Conservation (phyloP, 2,797 vertebrate genomes). For the Coccyzus lansbergi region DNA sequence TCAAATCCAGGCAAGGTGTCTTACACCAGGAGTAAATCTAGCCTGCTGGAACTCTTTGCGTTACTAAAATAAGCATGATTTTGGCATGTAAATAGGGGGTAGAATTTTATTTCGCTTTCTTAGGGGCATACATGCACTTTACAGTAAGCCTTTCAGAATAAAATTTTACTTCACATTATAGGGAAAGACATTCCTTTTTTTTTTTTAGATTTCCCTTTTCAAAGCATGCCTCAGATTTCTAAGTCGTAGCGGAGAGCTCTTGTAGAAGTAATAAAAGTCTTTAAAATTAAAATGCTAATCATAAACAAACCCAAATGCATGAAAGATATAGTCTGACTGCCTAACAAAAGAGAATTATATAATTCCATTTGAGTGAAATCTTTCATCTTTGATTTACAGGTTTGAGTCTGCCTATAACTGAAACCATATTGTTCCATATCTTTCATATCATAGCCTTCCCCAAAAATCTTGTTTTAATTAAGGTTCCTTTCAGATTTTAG, state of each 20-base stretch:
- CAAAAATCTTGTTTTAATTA: slow-evolving; percentile 83
- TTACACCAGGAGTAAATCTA: slow-evolving; percentile 55
- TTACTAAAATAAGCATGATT: slow-evolving; percentile 41
- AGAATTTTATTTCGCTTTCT: slow-evolving; percentile 71
- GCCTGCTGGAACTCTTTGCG: slow-evolving; percentile 8
- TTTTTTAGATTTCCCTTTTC: slow-evolving; percentile 75
- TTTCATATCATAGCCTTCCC: slow-evolving; percentile 79
- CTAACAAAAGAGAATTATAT: slow-evolving; percentile 85
- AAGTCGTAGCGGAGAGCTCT: slow-evolving; percentile 73
- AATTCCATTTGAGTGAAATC: slow-evolving; percentile 87
- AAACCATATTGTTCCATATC: slow-evolving; percentile 82
- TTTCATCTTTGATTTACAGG: slow-evolving; percentile 84
- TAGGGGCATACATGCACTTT: slow-evolving; percentile 47
- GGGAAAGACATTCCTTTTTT: slow-evolving; percentile 71
- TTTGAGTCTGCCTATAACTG: slow-evolving; percentile 77
- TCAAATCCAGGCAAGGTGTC: slow-evolving; percentile 42
- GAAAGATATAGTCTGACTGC: slow-evolving; percentile 76
- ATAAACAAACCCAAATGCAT: slow-evolving; percentile 80
- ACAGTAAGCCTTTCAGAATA: slow-evolving; percentile 68
- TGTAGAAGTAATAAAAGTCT: slow-evolving; percentile 80
- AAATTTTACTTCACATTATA: slow-evolving; percentile 72
- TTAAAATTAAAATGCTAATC: slow-evolving; percentile 82
- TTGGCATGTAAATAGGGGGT: slow-evolving; percentile 50
- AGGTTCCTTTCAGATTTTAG: slow-evolving; percentile 80
- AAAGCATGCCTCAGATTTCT: slow-evolving; percentile 78